A percentile compares a stretch with the other conserved stretches of the same genome.
phyloP scores from a whole-genome alignment of 2,113 vertebrate genomes.

The Ardeotis arabs region DNA sequence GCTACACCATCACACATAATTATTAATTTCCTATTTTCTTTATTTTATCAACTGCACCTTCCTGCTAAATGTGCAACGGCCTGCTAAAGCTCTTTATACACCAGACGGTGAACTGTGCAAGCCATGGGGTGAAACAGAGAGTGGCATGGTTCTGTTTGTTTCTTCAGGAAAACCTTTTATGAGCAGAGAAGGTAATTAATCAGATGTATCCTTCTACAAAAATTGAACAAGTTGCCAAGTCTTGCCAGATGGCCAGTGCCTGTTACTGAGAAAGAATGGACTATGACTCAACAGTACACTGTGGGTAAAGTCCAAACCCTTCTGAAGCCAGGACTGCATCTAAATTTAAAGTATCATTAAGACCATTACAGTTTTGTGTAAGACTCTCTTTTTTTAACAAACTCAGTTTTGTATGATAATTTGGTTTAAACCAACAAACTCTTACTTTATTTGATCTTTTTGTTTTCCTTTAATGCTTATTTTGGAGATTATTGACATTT shows the following conservation, averaged over 20 bases:
- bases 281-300: neutral
- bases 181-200: constrained; percentile 51
- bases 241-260: neutral
- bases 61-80: constrained; percentile 27
- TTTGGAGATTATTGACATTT: neutral
- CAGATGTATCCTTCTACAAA: neutral
- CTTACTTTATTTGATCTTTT: neutral
- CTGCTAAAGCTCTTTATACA: constrained; percentile 18
- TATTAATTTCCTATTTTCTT: neutral
- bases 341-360: neutral
- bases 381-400: neutral
- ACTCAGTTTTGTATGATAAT: neutral
- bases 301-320: neutral
- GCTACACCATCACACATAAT: fast-evolving
- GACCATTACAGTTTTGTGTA: neutral
- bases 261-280: neutral
- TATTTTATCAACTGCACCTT: constrained; percentile 33
- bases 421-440: neutral
- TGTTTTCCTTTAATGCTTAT: neutral
- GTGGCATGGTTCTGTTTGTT: constrained; percentile 41
- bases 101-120: neutral
- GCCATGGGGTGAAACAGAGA: constrained; percentile 34
- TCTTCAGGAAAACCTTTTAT: constrained; percentile 47
- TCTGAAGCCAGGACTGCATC: neutral
- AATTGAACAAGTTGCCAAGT: neutral